Conservation (phyloP, 2,888 invertebrate species). For the Trileptium ribeirensis region DNA sequence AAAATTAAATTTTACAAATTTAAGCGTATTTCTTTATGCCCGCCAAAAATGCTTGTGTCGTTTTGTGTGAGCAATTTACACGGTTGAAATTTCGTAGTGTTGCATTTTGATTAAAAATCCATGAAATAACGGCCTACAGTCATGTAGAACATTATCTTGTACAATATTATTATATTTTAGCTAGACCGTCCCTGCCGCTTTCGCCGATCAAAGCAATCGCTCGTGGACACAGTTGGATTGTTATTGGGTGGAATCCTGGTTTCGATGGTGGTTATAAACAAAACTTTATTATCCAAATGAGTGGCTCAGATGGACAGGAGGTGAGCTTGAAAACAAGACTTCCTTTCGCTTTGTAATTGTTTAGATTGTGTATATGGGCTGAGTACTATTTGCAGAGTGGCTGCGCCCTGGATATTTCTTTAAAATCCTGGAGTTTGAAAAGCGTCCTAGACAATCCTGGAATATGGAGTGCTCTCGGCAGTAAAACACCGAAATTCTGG, state of each 20-base stretch:
- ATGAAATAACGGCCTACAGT: no score
- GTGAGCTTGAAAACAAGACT: not conserved
- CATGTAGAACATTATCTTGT: not conserved
- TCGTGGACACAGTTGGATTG: constrained; percentile 37
- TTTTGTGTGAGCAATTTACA: no score
- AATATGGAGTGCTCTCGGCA: no score
- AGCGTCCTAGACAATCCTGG: no score
- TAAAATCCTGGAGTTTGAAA: no score
- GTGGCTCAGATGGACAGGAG: not conserved
- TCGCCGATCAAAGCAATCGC: constrained; percentile 35
- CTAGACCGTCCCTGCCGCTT: constrained; percentile 40
- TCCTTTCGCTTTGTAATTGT: not conserved
- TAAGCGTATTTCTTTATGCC: no score
- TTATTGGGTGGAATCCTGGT: constrained; percentile 44
- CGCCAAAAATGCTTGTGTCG: no score
- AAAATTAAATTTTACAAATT: not conserved
- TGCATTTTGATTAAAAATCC: no score
- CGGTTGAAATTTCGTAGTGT: no score
- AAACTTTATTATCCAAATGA: not conserved
- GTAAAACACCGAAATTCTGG: no score
- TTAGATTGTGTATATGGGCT: not conserved
- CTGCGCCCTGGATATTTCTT: no score
- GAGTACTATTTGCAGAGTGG: not conserved
- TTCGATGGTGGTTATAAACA: constrained; percentile 47
- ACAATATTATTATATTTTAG: constrained; percentile 22